Evolutionary conservation across 1,140 invertebrate species (phyloP).

Genomic region (Cryptotermes secundus): DNA sequence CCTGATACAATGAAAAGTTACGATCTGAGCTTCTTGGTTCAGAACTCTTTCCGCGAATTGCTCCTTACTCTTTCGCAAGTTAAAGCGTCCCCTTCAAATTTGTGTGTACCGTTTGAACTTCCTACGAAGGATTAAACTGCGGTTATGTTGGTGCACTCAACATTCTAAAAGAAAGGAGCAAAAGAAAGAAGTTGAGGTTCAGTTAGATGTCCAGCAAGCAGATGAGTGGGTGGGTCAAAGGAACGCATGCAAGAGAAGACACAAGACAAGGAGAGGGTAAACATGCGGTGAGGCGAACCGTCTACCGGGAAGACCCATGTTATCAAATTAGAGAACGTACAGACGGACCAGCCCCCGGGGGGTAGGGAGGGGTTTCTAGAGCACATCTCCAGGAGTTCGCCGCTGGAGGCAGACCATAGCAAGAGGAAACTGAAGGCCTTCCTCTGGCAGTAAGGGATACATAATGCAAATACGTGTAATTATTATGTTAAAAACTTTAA

Average conservation of each 20-base stretch:
- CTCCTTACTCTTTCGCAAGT: not conserved
- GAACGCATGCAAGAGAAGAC: not conserved
- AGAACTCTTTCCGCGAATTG: not conserved
- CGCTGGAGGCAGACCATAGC: not conserved
- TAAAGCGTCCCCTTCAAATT: not conserved
- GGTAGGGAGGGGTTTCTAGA: not conserved
- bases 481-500: no score
- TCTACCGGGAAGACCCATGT: not conserved
- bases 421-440: not conserved
- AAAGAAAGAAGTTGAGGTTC: not conserved
- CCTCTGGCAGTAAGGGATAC: not conserved
- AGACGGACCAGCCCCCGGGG: not conserved
- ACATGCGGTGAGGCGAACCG: not conserved
- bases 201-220: constrained; percentile 13
- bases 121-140: not conserved
- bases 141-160: constrained; percentile 5
- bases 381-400: not conserved
- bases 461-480: no score
- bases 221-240: not conserved
- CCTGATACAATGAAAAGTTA: no score
- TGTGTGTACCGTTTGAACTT: not conserved
- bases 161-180: not conserved
- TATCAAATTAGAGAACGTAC: constrained; percentile 3
- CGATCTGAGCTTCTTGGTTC: no score
- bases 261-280: constrained; percentile 11